Evolutionary conservation across 2,113 vertebrate genomes (phyloP), one percentile per base, ranked within the genome.

Genomic region (Erythrolamprus reginae): DNA sequence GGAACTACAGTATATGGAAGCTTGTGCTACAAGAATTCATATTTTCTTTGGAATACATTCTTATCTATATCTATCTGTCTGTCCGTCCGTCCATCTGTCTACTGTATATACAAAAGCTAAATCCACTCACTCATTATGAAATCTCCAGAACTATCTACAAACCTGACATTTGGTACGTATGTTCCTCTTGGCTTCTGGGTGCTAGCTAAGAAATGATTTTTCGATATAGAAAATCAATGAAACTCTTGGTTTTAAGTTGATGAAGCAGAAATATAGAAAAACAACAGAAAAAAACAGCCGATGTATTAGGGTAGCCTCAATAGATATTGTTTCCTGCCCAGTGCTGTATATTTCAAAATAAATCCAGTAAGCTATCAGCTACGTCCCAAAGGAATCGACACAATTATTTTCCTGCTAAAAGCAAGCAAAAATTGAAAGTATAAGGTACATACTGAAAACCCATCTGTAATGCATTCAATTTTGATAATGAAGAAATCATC

Each of bases 401-500:
- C 23, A 91, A 58, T n/a, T 87, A 50, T 88, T 87, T 77, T 19
- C 21, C 28, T 47, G 26, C 84, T 47, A 90, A 26, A 90, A 51
- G 23, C 82, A 82, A 91, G 47, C 17, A 90, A 87, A 94, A 8
- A 28, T 87, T 28, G 85, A 90, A 83, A 55, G 7, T 23, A 70
- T 12, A 23, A 87, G 51, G 88, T 86, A 24, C 91, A 17, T 91
- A 13, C 21, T 91, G 33, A 82, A n/a, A 38, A 65, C 1, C 26
- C 88, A 4, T 33, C 52, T 12, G 42, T 92, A 33, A 92, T 56
- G 52, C 88, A 55, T 42, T 88, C 47, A 89, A 55, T 89, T 90
- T 24, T 90, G 33, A 89, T 90, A 42, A 61, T 83, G 58, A 91
- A 89, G 21, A 88, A 86, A 58, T 88, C 82, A 4, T 42, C 70